A percentile compares a stretch with the other conserved stretches of the same genome.
phyloP scores from a whole-genome alignment of 2,888 invertebrate species.

The Agriopis leucophaearia region DNA sequence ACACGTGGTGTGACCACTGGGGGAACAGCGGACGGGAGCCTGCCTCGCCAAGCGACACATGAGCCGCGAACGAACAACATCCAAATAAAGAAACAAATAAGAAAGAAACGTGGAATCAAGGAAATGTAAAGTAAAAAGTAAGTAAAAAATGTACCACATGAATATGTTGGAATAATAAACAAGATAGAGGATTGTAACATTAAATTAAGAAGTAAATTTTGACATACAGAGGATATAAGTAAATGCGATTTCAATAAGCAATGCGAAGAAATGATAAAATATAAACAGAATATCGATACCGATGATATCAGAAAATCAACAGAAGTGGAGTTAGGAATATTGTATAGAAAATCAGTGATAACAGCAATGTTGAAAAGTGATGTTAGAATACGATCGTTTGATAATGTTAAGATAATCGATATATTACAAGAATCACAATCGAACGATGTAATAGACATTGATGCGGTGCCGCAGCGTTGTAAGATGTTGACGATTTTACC shows the following conservation, averaged over 20 bases:
- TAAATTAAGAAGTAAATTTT: background rate
- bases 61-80: conserved; percentile 14
- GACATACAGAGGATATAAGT: background rate
- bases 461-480: conserved; percentile 69
- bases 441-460: conserved; percentile 52
- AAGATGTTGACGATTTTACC: conserved; percentile 80
- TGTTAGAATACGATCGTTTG: conserved; percentile 44
- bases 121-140: background rate
- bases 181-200: background rate
- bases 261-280: conserved; percentile 17
- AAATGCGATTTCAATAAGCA: conserved; percentile 22
- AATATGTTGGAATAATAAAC: background rate
- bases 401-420: conserved; percentile 31
- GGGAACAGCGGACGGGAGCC: conserved; percentile 95
- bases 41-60: conserved; percentile 36
- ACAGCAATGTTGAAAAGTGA: conserved; percentile 27
- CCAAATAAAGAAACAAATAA: conserved; percentile 7
- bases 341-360: conserved; percentile 29
- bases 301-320: conserved; percentile 11
- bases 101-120: conserved; percentile 24
- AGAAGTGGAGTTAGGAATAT: conserved; percentile 25
- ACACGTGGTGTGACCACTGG: conserved; percentile 98
- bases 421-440: conserved; percentile 36
- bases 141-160: background rate
- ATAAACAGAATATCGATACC: conserved; percentile 7